Evolutionary conservation across 2,113 vertebrate genomes (phyloP).

Genomic region (Amblyornis subalaris): DNA sequence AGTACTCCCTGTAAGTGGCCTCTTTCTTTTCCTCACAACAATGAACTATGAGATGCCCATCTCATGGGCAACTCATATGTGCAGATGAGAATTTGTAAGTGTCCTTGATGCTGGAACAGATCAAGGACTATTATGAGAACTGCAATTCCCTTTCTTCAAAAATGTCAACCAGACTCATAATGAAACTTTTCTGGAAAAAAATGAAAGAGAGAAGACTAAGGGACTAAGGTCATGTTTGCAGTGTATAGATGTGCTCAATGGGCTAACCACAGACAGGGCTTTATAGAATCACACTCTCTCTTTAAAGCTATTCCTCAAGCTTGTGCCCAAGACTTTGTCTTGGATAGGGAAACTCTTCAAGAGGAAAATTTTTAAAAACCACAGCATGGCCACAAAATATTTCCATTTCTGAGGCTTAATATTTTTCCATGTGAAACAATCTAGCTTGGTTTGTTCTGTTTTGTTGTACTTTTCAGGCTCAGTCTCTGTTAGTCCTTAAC

Average conservation of each 20-base stretch:
- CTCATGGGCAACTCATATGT: not conserved
- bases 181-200: not conserved
- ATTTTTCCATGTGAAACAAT: not conserved
- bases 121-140: not conserved
- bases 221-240: not conserved
- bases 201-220: not conserved
- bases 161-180: not conserved
- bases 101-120: not conserved
- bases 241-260: not conserved
- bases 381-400: not conserved
- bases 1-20: rapidly evolving
- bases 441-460: not conserved
- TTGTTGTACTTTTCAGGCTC: not conserved
- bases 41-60: not conserved
- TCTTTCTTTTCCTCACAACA: not conserved
- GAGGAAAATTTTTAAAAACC: not conserved
- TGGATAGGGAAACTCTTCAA: not conserved
- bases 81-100: not conserved
- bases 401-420: not conserved
- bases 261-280: not conserved
- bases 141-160: not conserved
- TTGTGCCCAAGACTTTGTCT: not conserved
- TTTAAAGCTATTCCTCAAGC: not conserved
- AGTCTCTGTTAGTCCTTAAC: not conserved
- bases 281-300: not conserved